Percentiles rank a stretch among this genome's conserved stretches.
These are phyloP conservation scores for Protosalanx chinensis DNA, from an alignment of 2,797 vertebrate genomes.

Conservation along the genomic window DNA sequence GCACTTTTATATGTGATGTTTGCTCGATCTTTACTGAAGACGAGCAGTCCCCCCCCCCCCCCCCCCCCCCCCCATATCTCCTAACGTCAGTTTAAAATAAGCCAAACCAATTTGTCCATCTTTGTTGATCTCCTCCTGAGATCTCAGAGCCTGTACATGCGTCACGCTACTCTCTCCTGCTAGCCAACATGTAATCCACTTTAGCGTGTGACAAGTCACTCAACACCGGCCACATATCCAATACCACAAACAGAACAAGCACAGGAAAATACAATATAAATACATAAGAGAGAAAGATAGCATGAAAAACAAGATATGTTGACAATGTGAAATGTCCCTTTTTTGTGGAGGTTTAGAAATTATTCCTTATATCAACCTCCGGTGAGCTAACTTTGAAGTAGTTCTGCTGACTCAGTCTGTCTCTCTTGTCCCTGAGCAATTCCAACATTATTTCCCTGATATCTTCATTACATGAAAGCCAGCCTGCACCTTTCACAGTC, in stretches of 20 bases:
- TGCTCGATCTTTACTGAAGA: no score
- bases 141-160: constrained; percentile 16
- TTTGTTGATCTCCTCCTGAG: constrained; percentile 27
- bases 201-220: constrained; percentile 54
- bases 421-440: constrained; percentile 18
- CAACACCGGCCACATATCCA: constrained; percentile 40
- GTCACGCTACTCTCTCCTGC: constrained; percentile 32
- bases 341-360: constrained; percentile 43
- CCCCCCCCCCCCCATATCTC: constrained; percentile 27
- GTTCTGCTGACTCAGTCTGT: constrained; percentile 15
- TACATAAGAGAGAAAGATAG: constrained; percentile 47
- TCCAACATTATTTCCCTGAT: constrained; percentile 21
- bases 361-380: constrained; percentile 50
- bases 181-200: constrained; percentile 52
- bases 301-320: constrained; percentile 30
- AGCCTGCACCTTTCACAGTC: not conserved
- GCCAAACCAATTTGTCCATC: constrained; percentile 4
- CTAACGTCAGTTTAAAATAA: constrained; percentile 19
- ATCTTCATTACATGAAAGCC: constrained; percentile 22
- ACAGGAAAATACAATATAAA: constrained; percentile 43
- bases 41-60: constrained; percentile 14
- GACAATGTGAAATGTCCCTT: constrained; percentile 31
- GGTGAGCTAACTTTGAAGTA: constrained; percentile 22
- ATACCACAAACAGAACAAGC: constrained; percentile 47
- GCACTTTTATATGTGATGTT: no score